Evolutionary conservation across 2,113 vertebrate genomes (phyloP), one percentile per base, ranked within the genome.

Genomic region (Athene noctua): DNA sequence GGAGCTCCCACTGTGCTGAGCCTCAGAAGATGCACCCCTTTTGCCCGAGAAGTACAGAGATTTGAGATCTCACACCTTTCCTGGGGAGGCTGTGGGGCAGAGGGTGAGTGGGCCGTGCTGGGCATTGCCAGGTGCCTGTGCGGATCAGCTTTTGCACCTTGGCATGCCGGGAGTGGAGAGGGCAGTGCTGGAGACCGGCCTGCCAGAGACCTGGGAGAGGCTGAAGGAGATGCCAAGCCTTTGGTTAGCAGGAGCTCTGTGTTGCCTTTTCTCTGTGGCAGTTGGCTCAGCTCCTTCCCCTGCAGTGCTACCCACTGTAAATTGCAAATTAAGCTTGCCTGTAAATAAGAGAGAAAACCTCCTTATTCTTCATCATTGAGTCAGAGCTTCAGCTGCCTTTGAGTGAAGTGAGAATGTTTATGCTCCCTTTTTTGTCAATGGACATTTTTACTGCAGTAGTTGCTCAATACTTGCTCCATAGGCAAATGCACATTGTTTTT

Each of bases 141-240:
- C 1, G 3, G 63, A 77, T 71, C 71, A n/a, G 44, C 63, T 82
- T 57, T 30, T 5, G 23, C 26, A 47, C 80, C 47, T 40, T 6
- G 29, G 22, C 34, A 5, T 0, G 1, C 44, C 8, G 8, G 44
- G 68, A 34, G 21, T 13, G 20, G 57, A 0, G 4, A 47, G 79
- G 52, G 13, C 34, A 13, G 54, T 0, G 3, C 29, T 1, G 14
- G 54, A 20, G 55, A 51, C 49, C 0, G 8, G 54, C 46, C 59
- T 52, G 32, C 1, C 0, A 10, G 13, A 30, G 3, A 12, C 14
- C 12, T 38, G 75, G 49, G 38, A 20, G 57, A 65, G n/a, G 30
- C 51, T 3, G 8, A 25, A 22, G 2, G 5, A 18, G 58, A 42
- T 17, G 18, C 51, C 44, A 22, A 27, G n/a, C 34, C 42, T 22